Conservation (phyloP, 2,797 vertebrate species). For the Garrulus glandarius region DNA sequence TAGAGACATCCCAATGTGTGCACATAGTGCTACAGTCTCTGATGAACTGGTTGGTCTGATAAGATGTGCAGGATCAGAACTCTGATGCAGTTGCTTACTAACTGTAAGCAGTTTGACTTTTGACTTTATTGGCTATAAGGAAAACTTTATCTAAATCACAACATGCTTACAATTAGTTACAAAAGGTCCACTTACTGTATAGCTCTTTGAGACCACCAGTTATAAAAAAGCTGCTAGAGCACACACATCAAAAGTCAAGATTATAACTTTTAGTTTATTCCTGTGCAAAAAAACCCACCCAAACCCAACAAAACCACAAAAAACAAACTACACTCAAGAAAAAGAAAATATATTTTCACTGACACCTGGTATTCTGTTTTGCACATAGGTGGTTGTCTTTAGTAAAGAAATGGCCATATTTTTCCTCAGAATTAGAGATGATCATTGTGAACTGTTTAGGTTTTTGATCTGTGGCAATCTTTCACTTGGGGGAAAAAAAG, state of each 20-base stretch:
- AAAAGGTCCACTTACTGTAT: neutral
- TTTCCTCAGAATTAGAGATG: neutral
- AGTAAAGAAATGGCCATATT: neutral
- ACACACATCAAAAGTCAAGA: neutral
- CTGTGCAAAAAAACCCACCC: rapidly evolving
- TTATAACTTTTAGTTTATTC: neutral
- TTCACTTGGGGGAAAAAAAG: rapidly evolving
- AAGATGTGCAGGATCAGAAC: neutral
- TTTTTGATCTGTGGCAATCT: neutral
- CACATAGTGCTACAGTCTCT: neutral
- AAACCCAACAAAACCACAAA: neutral
- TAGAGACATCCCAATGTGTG: neutral
- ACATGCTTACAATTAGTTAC: neutral
- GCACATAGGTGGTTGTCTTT: neutral
- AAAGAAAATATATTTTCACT: neutral
- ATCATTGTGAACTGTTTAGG: neutral
- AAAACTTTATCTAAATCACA: neutral
- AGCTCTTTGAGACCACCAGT: neutral
- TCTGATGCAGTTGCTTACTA: neutral
- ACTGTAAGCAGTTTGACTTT: neutral
- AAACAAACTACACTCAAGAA: neutral
- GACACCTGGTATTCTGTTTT: neutral
- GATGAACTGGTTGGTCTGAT: neutral
- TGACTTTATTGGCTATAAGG: neutral
- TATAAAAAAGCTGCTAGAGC: neutral